phyloP scores from a whole-genome alignment of 2,888 invertebrate species.

The Ligdia adustata region DNA sequence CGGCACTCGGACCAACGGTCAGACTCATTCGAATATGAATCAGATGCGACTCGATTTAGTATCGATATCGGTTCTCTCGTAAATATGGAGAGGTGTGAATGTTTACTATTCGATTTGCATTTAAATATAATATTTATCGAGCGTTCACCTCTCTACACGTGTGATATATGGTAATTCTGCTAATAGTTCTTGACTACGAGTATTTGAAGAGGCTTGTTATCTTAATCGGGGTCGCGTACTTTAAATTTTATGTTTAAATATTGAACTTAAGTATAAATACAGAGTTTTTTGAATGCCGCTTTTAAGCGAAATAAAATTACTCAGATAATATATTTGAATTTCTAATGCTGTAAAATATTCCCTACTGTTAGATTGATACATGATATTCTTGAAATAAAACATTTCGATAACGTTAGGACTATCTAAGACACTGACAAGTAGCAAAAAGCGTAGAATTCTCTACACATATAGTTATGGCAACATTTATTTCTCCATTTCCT shows the following conservation, averaged over 20 bases:
- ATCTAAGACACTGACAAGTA: not conserved
- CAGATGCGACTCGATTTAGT: constrained; percentile 10
- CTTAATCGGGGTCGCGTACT: not conserved
- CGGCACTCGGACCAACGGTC: not conserved
- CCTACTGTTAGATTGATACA: too few relatives aligned
- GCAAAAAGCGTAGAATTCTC: not conserved
- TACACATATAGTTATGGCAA: not conserved
- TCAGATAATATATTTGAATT: too few relatives aligned
- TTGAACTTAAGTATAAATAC: too few relatives aligned
- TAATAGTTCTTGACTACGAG: constrained; percentile 9
- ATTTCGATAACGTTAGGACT: too few relatives aligned
- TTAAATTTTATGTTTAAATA: too few relatives aligned
- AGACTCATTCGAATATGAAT: constrained; percentile 11
- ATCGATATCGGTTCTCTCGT: constrained; percentile 15
- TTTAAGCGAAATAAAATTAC: too few relatives aligned
- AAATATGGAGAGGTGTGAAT: constrained; percentile 26
- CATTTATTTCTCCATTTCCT: constrained; percentile 14
- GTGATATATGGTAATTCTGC: constrained; percentile 20
- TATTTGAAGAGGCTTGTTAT: constrained; percentile 4
- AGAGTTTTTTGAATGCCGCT: too few relatives aligned
- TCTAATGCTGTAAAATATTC: too few relatives aligned
- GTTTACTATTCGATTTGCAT: constrained; percentile 30
- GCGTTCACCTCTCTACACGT: constrained; percentile 24
- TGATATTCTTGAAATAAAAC: too few relatives aligned
- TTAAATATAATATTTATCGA: constrained; percentile 24